Evolutionary conservation across 1,140 invertebrate species (phyloP), one percentile per base, ranked within the genome.

Genomic region (Periplaneta americana): DNA sequence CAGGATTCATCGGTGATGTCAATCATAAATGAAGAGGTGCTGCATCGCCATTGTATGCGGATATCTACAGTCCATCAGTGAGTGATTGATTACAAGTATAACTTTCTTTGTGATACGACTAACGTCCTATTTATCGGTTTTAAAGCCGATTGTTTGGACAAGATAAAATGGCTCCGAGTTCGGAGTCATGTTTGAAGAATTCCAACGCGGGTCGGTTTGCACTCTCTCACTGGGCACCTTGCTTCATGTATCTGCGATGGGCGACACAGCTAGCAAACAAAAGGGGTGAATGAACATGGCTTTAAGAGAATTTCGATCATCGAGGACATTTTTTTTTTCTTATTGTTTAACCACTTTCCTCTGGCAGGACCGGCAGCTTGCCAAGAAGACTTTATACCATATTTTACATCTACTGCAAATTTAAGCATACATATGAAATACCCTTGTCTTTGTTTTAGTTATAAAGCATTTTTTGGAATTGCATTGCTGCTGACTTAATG

Each of bases 191-290:
- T 78, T 78, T 78, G 34, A 78, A 36, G 17, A 78, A 78, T 78
- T 78, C 76, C 76, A 78, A 78, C 76, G 76, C n/a, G 76, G 76
- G 76, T 78, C 34, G 35, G 76, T 35, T 78, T 78, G 76, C 76
- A 35, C 35, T 39, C 36, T 78, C n/a, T 78, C 76, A 36, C 36
- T 18, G 36, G 76, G 35, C 76, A 78, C 76, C 76, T 78, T 78
- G 76, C 76, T 78, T 78, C 36, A 13, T 57, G 22, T 57, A 78
- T 78, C 33, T 36, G 76, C 36, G 15, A 28, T 36, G 36, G 76
- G 28, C 22, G 35, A 78, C 76, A 78, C 32, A 36, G 22, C 75
- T 78, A 78, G 76, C 33, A 57, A 57, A 57, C 48, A 57, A 57
- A 57, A 57, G 48, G 48, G 48, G 48, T 57, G 48, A 57, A n/a